Evolutionary conservation across 2,113 vertebrate species (phyloP), one percentile per base, ranked within the genome.

Genomic region (cattle (Bos taurus)): DNA sequence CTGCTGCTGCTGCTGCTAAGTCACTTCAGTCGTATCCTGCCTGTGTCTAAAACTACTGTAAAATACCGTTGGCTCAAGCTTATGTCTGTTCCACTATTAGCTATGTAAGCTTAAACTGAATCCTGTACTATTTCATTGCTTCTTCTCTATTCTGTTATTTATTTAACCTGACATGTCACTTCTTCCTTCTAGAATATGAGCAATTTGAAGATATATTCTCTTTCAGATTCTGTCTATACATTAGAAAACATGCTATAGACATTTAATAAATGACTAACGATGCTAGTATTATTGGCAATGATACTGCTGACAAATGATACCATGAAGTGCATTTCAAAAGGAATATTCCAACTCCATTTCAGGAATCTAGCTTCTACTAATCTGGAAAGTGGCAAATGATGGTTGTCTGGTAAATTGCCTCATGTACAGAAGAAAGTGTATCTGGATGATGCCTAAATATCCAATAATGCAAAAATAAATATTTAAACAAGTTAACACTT

Each of bases 111-210:
- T 96, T 88, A 95, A 81, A 90, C 6, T 71, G 23, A 93, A 88
- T 36, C 13, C 46, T 80, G 6, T 40, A 71, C 23, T 50, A 91
- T 91, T 93, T 97, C 57, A 71, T 25, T 92, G 11, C 23, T 90
- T 78, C 43, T 97, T 82, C 13, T 81, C 59, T 80, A 71, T 25
- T 36, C 33, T 93, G 11, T 21, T 59, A 48, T 62, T 91, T 97
- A 50, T 83, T 78, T 91, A 86, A 93, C 80, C 6, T 94, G 46
- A 6, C 33, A 83, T 10, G 12, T 88, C 46, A 62, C 21, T 94
- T 95, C 21, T 91, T 91, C n/a, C 54, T 60, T 85, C 64, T 50
- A 57, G 46, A 96, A 96, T 95, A 26, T 57, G 88, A 93, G 21
- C 25, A 91, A 81, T 74, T 88, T 84, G 43, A 87, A 90, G 48